These are phyloP conservation scores for Halictus ligatus DNA, from an alignment of 2,888 invertebrate species.

Conservation along the genomic window DNA sequence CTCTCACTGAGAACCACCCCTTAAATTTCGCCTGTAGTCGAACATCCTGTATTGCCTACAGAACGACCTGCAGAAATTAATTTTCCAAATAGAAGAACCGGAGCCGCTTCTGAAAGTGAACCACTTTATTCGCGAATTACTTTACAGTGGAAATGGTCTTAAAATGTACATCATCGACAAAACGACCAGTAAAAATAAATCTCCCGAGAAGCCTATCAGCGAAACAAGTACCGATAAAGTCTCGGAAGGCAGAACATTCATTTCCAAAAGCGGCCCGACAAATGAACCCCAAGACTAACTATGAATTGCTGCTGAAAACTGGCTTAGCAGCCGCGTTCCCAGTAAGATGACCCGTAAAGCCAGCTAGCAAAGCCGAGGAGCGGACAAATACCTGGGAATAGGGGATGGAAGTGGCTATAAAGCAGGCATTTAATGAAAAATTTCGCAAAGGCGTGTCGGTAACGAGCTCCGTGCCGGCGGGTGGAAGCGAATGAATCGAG, in stretches of 20 bases:
- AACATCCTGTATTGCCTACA: no score
- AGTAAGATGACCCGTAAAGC: neutral
- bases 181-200: neutral
- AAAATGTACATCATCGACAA: neutral
- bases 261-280: neutral
- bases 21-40: no score
- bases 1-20: no score
- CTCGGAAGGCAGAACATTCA: neutral
- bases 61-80: no score
- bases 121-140: neutral
- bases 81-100: no score
- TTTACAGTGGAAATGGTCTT: neutral
- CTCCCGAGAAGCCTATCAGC: neutral
- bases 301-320: neutral
- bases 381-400: neutral
- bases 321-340: neutral
- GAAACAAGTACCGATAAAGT: neutral
- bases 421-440: slow-evolving; percentile 19
- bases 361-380: neutral
- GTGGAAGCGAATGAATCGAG: slow-evolving; percentile 1
- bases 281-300: neutral
- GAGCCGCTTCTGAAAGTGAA: no score
- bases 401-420: neutral
- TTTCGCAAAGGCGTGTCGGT: neutral
- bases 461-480: neutral